Base-by-base conservation (phyloP, 2,888 invertebrate genomes). In the Cataglyphis rosenhaueri region DNA sequence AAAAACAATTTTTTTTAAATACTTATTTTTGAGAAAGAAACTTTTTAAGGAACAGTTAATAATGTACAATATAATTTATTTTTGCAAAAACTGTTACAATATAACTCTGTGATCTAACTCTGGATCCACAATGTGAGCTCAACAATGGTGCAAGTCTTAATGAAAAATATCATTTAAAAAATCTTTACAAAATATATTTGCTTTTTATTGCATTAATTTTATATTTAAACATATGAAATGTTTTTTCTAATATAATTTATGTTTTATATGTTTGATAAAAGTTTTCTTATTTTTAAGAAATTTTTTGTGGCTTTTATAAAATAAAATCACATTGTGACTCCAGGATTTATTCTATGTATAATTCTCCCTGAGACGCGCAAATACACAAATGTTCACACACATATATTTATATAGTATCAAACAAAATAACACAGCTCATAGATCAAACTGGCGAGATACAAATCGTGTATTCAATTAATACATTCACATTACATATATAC, bases 351-450 rank as follows among this genome's bases (percentile, higher is more conserved):
- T 71, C 44, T 71, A 59, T 68, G 68, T 76, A 57, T 71, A 79
- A 79, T 79, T 79, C 71, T 79, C 78, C 78, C 78, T 79, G 78
- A 79, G 78, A 59, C 78, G 70, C 71, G 71, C 78, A 79, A 70
- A 79, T 71, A 79, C 78, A 79, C 78, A 6, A 78, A 79, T 44
- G 32, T 15, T 57, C 44, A 71, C 41, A 66, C 32, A 52, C 41
- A 70, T 44, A 57, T 78, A 35, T 59, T 78, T 70, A 25, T 70
- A 59, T 59, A 70, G 78, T 71, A 79, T 79, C 73, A 71, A 71
- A 71, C 59, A 68, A 76, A 76, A 71, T 59, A 55, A 70, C 29
- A 66, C 70, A 71, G 44, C 71, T 71, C 35, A 71, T 18, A 57
- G 57, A 59, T 70, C 57, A 78, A 59, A 44, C 71, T 71, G 59